Base-by-base conservation (phyloP, 2,888 invertebrate genomes). In the Chydorus sphaericus region DNA sequence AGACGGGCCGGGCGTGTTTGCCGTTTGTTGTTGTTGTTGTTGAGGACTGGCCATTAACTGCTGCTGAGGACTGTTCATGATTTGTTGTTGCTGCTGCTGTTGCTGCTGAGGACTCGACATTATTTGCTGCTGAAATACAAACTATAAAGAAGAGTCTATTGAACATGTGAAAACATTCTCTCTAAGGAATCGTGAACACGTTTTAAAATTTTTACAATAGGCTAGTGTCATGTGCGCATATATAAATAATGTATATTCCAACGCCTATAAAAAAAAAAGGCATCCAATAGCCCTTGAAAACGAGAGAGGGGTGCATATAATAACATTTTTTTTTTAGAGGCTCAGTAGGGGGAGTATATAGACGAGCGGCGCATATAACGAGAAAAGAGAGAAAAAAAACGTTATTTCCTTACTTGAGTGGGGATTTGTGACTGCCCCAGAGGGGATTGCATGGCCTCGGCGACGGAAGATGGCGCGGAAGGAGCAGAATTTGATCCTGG, bases 1-100 rank as follows among this genome's bases (percentile, higher is more conserved):
- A 36, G 52, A 31, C 16, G 52, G 23, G 18, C 52, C 26, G 33
- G 52, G 64, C 37, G 64, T 64, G 51, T 67, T 65, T 1, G 63
- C 64, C 29, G 63, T 63, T 16, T 63, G 65, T 53, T 62, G 61
- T 7, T 60, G 65, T 59, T 62, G 63, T 37, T 63, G 63, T 29
- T 61, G 55, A 23, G 57, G 58, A 7, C 73, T 73, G 10, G 56
- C 60, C 50, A 65, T 66, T 52, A 66, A 67, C 55, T 66, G 73
- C 71, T 71, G 73, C 30, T 61, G 55, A 23, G 57, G 58, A 5
- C 73, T 73, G 11, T 56, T 60, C 52, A 52, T 52, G 11, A 52
- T 33, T 23, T 31, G 52, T 20, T 52, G 52, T 26, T 52, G 52
- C n/a, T 63, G 64, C 54, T 62, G 61, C 7, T 60, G 65, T 59